Conservation (phyloP, 2,888 invertebrate genomes). For the Cataglyphis cursor region DNA sequence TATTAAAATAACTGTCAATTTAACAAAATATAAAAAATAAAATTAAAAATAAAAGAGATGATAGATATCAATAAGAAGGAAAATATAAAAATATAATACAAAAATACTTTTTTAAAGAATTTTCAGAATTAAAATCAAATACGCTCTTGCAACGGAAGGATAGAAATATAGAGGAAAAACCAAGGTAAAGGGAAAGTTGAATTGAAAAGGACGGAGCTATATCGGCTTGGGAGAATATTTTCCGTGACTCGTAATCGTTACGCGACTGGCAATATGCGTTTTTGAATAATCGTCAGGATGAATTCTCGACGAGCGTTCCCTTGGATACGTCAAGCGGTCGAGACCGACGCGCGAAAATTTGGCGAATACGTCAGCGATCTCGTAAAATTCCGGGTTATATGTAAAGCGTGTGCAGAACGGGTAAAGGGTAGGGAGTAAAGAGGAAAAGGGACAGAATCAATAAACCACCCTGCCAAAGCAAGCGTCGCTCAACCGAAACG, state of each 20-base stretch:
- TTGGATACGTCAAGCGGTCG: conserved; percentile 1
- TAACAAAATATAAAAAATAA: neutral
- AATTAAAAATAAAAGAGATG: neutral
- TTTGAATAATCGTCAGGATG: neutral
- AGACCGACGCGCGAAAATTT: conserved; percentile 36
- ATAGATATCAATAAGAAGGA: too few relatives aligned
- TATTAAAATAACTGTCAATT: neutral
- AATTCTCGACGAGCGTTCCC: conserved; percentile 18
- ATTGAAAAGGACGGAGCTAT: neutral
- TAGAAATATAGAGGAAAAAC: neutral
- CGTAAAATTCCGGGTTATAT: conserved; percentile 44
- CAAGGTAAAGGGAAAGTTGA: neutral
- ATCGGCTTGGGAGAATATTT: neutral
- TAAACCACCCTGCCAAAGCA: conserved; percentile 57
- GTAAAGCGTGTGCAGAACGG: conserved; percentile 48
- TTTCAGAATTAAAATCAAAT: neutral
- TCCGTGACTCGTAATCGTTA: neutral
- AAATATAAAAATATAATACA: neutral
- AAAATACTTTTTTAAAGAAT: neutral
- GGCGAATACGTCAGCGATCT: conserved; percentile 44
- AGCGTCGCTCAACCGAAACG: conserved; percentile 48
- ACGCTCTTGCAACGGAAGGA: neutral
- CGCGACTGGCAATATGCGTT: neutral
- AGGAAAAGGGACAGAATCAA: conserved; percentile 64
- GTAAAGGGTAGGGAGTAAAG: conserved; percentile 53